Conservation (phyloP, 1,140 invertebrate species). For the Asbolus verrucosus region DNA sequence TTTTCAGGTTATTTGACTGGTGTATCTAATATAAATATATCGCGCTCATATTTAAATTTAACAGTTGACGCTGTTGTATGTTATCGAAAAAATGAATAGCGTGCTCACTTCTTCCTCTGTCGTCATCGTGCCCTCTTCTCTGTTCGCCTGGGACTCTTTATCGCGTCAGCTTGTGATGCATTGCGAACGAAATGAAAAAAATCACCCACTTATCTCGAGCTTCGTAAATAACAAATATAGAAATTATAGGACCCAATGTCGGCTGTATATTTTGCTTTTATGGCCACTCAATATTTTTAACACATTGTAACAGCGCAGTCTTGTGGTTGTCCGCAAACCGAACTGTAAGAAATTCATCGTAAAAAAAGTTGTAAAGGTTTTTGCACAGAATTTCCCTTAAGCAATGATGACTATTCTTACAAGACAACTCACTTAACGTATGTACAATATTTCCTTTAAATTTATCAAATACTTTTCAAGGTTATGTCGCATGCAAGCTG, state of each 20-base stretch:
- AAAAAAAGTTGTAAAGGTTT: not conserved
- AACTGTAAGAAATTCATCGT: not conserved
- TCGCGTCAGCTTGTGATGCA: conserved; percentile 50
- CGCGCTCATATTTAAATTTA: conserved; percentile 42
- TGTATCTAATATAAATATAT: conserved; percentile 42
- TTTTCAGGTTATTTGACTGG: conserved; percentile 37
- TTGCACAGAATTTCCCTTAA: too few species aligned
- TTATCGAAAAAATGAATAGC: conserved; percentile 45
- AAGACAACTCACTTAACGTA: too few species aligned
- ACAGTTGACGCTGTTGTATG: conserved; percentile 42
- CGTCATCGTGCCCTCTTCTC: conserved; percentile 41
- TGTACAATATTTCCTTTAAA: too few species aligned
- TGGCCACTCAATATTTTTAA: conserved; percentile 42
- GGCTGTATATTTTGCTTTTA: conserved; percentile 42
- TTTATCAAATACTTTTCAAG: too few species aligned
- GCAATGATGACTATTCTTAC: too few species aligned
- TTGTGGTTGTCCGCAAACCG: not conserved
- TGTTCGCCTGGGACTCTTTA: conserved; percentile 48
- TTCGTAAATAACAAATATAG: conserved; percentile 55
- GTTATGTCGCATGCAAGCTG: too few species aligned
- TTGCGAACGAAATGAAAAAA: conserved; percentile 52
- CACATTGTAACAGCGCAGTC: conserved; percentile 14
- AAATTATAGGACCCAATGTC: conserved; percentile 49
- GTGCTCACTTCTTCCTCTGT: conserved; percentile 41
- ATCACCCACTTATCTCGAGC: conserved; percentile 52